Evolutionary conservation across 2,113 vertebrate genomes (phyloP), one percentile per base, ranked within the genome.

Genomic region (Clarias macrocephalus): DNA sequence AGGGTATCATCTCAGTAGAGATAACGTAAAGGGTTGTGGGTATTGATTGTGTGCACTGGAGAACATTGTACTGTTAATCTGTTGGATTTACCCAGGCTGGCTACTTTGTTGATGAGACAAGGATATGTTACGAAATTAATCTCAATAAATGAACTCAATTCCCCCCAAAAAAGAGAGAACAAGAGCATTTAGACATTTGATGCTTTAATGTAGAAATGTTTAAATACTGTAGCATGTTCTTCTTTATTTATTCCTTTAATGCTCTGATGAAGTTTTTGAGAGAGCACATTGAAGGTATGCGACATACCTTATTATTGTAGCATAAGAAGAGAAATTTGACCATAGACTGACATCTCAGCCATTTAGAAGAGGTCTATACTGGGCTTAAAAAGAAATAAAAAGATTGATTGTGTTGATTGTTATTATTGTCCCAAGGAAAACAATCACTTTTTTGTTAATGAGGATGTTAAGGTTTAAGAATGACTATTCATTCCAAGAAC

Each of bases 1-100:
- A 85, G 16, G 79, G 37, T 21, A 33, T 21, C n/a, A 1, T 59
- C 33, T 59, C n/a, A 59, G 12, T 77, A 60, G 16, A 82, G 59
- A 76, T 77, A 62, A 85, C 85, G 65, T 28, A 23, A 28, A 8
- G 30, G n/a, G 57, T 59, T 56, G 37, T 82, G 66, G 42, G 25
- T 85, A 3, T 48, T 54, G 37, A 75, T n/a, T 59, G 25, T 77
- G 60, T 28, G 16, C 25, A 63, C 76, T 57, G 54, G 59, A 76
- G 68, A 42, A 37, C 68, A 85, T 60, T 52, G 83, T 73, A 70
- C 54, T 60, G 19, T 62, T 62, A 59, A 63, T 85, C 57, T 57
- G 63, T 21, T 16, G 33, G 33, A 37, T 62, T 72, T 79, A 30
- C 6, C n/a, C 54, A 59, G 54, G 5, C 18, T 62, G 56, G 57